A percentile compares a stretch with the other conserved stretches of the same genome.
These are phyloP conservation scores for Rynchops niger DNA, from an alignment of 2,113 vertebrate species.

Conservation along the genomic window DNA sequence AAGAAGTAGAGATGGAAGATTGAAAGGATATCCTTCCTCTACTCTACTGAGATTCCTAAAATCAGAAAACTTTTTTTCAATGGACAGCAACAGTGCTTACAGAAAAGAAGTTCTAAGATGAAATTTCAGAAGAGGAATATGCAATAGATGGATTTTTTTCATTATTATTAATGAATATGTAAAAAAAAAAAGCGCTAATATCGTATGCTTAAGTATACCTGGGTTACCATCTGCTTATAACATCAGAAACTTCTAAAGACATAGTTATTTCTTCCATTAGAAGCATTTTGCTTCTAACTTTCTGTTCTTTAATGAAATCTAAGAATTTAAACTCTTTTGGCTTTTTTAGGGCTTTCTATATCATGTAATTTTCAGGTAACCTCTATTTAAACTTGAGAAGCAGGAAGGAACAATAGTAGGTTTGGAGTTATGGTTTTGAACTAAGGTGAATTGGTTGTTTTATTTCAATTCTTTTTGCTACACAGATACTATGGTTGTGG, in stretches of 20 bases:
- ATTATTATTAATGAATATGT: neutral
- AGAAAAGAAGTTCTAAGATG: neutral
- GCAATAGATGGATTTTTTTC: neutral
- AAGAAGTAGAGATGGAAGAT: neutral
- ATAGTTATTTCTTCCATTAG: neutral
- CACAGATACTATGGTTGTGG: rapidly evolving
- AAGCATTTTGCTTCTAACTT: neutral
- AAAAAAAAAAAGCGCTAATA: neutral
- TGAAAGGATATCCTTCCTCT: neutral
- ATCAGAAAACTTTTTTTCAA: neutral
- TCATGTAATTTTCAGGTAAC: neutral
- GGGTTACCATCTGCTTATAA: neutral
- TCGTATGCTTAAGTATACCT: neutral
- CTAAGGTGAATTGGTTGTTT: neutral
- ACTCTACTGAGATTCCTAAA: neutral
- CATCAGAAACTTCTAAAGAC: neutral
- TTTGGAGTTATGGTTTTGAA: neutral
- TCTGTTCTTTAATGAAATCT: neutral
- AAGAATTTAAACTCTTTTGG: neutral
- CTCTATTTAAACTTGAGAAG: neutral
- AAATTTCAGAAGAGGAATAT: neutral
- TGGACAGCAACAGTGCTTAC: neutral
- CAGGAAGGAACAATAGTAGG: neutral
- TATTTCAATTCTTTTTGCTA: neutral
- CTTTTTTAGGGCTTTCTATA: neutral